Base-by-base conservation (phyloP, 2,797 vertebrate species). In the Todus mexicanus region DNA sequence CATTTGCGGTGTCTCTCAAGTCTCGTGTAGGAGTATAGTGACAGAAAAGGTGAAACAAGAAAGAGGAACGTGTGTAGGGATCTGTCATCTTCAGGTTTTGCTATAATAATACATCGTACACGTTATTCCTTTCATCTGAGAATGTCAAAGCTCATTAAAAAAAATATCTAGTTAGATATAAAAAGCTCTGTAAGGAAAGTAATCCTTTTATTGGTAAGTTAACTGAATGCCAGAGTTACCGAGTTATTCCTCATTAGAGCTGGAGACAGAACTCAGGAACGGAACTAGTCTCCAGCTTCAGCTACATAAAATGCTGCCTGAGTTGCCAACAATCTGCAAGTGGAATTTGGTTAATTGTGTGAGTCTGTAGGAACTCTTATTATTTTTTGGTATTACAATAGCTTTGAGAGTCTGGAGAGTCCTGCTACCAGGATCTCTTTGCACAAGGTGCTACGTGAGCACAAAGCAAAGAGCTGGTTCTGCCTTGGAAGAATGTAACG, bases 261-360 rank as follows among this genome's bases (percentile, higher is more conserved):
- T 1, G 0, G 69, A 79, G 42, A 42, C 64, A 69, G 77, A 87
- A 63, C 51, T 78, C 33, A 38, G 63, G 79, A 81, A 84, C 2
- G 80, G 80, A 90, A 78, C 29, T 79, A 57, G 81, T 84, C 66
- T 95, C 47, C 51, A 90, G 45, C 70, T 90, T 79, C 7, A 35
- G 78, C 92, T 74, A 80, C 72, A 89, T 84, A 85, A 96, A 94
- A 90, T 87, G 63, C 78, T 92, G 81, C 29, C 74, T 0, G 2
- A 83, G 42, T 93, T 92, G 88, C 92, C 78, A 94, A 11, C 94
- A 89, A 69, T 92, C 81, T 87, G 64, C 71, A 35, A 95, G 69
- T 87, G 90, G 92, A 94, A 93, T 94, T 93, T 78, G 84, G 90
- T 89, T 93, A 85, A 92, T 84, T 93, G 92, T 94, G 89, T 94